Conservation (phyloP, 2,113 vertebrate species). For the Apteryx mantelli region DNA sequence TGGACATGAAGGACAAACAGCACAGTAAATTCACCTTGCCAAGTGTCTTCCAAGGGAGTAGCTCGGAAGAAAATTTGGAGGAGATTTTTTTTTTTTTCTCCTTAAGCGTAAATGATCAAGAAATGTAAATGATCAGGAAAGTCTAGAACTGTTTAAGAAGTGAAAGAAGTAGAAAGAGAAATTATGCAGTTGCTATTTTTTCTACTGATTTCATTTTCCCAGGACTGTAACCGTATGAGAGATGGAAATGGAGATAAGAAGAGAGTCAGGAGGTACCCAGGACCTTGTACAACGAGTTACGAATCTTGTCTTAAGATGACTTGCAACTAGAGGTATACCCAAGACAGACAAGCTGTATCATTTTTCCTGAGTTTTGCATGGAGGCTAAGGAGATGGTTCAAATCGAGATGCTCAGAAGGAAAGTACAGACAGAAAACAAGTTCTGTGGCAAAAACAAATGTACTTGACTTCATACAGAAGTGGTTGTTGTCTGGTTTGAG, state of each 20-base stretch:
- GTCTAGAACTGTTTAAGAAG: neutral
- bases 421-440: neutral
- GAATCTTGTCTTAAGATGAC: neutral
- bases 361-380: neutral
- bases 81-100: neutral
- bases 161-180: neutral
- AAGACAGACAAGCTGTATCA: neutral
- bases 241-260: neutral
- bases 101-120: neutral
- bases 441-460: neutral
- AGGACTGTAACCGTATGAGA: neutral
- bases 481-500: neutral
- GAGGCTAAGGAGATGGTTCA: neutral
- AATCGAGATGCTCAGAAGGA: neutral
- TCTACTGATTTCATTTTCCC: neutral
- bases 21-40: neutral
- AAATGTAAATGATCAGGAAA: neutral
- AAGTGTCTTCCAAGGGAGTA: neutral
- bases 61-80: neutral
- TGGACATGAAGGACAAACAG: neutral
- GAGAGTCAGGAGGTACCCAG: neutral
- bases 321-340: rapidly evolving
- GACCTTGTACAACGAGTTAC: rapidly evolving
- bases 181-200: neutral
- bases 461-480: neutral